These are phyloP conservation scores for Parasteatoda tepidariorum DNA, from an alignment of 1,140 invertebrate species.

Conservation along the genomic window DNA sequence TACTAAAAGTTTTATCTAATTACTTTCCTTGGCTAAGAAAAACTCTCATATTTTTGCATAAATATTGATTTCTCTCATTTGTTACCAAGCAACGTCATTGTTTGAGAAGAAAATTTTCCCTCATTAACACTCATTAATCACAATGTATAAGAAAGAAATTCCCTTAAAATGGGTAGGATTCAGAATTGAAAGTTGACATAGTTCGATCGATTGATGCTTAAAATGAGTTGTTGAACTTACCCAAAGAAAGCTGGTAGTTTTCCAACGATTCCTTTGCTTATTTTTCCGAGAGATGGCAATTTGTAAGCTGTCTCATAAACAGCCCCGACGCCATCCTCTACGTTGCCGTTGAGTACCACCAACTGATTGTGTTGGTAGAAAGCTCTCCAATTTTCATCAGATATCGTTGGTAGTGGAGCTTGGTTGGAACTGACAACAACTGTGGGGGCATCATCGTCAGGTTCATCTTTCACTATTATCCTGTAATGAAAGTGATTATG, in stretches of 20 bases:
- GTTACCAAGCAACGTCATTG: no score
- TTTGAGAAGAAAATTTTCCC: no score
- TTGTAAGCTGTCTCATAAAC: conserved; percentile 42
- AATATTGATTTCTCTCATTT: no score
- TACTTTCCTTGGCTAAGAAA: no score
- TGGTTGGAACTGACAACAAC: conserved; percentile 6
- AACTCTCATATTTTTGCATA: no score
- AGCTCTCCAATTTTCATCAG: conserved; percentile 49
- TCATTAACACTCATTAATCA: no score
- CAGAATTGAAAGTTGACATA: no score
- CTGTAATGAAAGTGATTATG: conserved; percentile 6
- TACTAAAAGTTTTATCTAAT: no score
- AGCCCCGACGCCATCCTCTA: background rate
- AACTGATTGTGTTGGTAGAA: conserved; percentile 28
- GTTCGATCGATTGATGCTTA: no score
- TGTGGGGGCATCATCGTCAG: conserved; percentile 22
- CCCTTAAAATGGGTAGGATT: no score
- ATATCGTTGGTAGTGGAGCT: conserved; percentile 16
- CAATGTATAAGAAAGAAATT: no score
- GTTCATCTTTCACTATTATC: conserved; percentile 38
- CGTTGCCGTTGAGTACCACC: background rate
- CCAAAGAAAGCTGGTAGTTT: conserved; percentile 26
- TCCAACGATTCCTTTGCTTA: conserved; percentile 38
- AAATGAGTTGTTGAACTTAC: background rate
- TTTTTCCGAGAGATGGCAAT: conserved; percentile 37